Base-by-base conservation (phyloP, 2,888 invertebrate genomes). In the Drosophila rellima region DNA sequence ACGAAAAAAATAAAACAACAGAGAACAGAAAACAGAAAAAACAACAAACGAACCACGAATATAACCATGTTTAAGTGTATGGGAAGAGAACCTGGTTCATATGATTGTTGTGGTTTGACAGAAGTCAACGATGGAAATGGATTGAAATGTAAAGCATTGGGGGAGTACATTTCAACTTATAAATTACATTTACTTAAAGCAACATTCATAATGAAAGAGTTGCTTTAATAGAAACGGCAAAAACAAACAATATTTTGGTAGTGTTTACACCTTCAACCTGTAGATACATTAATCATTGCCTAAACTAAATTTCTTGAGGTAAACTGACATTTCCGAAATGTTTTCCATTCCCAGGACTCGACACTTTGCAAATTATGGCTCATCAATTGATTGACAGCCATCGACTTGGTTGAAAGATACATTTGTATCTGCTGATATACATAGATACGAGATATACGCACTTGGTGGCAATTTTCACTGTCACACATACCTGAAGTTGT, bases 381-480 rank as follows among this genome's bases (percentile, higher is more conserved):
- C 67, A 15, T 18, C 6, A 31, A 50, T 15, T 51, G 61, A 72
- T 52, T 61, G 72, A 68, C 52, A 61, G 18, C 13, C 23, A 31
- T 8, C 48, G 13, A n/a, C 31, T 47, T 40, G 65, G 33, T 35
- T 35, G n/a, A 35, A 33, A 62, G 62, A 68, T 74, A 63, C 60
- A 57, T 54, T 54, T 78, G 63, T 68, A 57, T 68, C 64, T 79
- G 42, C 5, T 48, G 33, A 15, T 33, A 18, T n/a, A n/a, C n/a
- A n/a, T 7, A 17, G 17, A 10, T 10, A 5, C 29, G 5, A 40
- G 45, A 44, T 29, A 42, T 39, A 31, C 3, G 39, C 40, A 42
- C 48, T 63, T 65, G 39, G 2, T 15, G 51, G 35, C 45, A 69
- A 69, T 51, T 55, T 44, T 50, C 44, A 51, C 17, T 54, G 63